Conservation (phyloP, 2,888 invertebrate species). For the Maniola hyperantus region DNA sequence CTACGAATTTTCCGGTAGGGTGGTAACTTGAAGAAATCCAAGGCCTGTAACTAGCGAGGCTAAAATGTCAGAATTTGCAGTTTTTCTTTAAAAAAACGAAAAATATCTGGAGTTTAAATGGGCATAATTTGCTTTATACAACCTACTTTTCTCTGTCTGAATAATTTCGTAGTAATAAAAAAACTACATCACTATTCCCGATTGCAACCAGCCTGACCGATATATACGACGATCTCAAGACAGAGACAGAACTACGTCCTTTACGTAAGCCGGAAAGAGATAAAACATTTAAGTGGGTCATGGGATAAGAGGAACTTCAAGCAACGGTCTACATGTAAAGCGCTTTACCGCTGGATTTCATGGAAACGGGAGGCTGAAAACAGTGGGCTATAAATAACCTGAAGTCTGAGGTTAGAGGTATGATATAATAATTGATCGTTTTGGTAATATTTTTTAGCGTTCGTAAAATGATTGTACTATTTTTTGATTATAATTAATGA, state of each 20-base stretch:
- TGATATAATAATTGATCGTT: conserved; percentile 52
- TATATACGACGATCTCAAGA: conserved; percentile 74
- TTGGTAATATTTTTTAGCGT: conserved; percentile 25
- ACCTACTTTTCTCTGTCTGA: not conserved
- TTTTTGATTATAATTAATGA: not conserved
- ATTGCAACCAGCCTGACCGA: conserved; percentile 76
- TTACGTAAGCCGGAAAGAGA: conserved; percentile 46
- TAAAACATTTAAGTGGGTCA: conserved; percentile 71
- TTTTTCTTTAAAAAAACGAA: too few relatives aligned
- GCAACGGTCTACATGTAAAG: conserved; percentile 57
- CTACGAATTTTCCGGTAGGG: not conserved
- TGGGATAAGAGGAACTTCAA: conserved; percentile 70
- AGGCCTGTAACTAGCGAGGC: too few relatives aligned
- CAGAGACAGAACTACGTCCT: conserved; percentile 50
- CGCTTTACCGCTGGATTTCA: conserved; percentile 63
- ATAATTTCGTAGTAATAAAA: conserved; percentile 13
- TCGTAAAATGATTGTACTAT: conserved; percentile 7
- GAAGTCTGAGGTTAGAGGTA: conserved; percentile 40
- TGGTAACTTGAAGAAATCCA: not conserved
- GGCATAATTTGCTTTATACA: not conserved
- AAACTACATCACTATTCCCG: conserved; percentile 61
- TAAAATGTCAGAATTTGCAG: too few relatives aligned
- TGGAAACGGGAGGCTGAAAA: conserved; percentile 60
- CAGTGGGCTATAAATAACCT: conserved; percentile 65
- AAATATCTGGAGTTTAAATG: not conserved